These are phyloP conservation scores for Diadophis punctatus DNA, from an alignment of 2,113 vertebrate species.

Conservation along the genomic window DNA sequence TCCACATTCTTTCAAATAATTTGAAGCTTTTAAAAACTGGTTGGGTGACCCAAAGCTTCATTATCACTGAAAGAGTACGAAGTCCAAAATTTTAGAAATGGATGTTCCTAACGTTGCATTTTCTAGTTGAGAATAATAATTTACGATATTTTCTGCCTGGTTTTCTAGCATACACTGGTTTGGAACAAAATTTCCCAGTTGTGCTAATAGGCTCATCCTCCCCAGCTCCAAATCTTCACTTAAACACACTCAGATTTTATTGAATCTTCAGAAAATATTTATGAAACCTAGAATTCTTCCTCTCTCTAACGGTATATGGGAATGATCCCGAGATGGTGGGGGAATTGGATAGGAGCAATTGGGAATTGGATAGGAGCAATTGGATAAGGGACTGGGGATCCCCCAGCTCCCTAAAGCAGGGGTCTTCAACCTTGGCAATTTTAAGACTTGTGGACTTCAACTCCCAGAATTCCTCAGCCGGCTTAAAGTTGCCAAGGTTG, in stretches of 20 bases:
- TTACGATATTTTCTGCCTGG: background rate
- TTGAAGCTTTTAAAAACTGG: background rate
- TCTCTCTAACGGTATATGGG: background rate
- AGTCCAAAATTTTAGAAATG: background rate
- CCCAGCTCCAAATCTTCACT: background rate
- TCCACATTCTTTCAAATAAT: background rate
- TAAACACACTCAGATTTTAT: background rate
- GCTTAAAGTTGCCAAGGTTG: too few species aligned
- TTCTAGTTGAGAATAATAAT: constrained; percentile 16
- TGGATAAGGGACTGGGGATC: too few species aligned
- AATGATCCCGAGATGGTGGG: too few species aligned
- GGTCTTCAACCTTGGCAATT: too few species aligned
- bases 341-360: too few species aligned
- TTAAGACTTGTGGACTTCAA: too few species aligned
- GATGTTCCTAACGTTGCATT: constrained; percentile 18
- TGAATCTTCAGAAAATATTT: background rate
- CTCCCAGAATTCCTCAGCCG: too few species aligned
- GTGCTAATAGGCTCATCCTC: too few species aligned
- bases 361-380: too few species aligned
- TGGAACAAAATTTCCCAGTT: background rate
- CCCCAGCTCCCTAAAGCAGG: too few species aligned
- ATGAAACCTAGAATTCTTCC: background rate
- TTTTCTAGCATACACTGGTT: background rate
- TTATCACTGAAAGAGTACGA: background rate
- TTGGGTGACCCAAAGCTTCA: background rate